phyloP scores from a whole-genome alignment of 2,888 invertebrate genomes.

The Sialis lutaria region DNA sequence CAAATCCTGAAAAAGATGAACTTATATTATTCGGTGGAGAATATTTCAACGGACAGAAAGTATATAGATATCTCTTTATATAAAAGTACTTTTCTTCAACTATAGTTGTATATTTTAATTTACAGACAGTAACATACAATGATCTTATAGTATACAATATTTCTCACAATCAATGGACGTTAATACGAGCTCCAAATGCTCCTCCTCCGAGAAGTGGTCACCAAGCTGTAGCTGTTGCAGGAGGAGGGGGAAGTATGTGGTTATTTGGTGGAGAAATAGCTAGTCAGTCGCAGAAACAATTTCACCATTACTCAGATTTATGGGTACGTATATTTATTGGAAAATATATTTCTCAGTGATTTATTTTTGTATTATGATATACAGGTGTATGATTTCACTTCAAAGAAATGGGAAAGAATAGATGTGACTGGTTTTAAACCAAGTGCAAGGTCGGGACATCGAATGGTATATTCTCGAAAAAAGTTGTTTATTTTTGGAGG shows the following conservation, averaged over 20 bases:
- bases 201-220: slow-evolving; percentile 84
- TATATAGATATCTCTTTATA: slow-evolving; percentile 16
- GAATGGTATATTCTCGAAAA: slow-evolving; percentile 69
- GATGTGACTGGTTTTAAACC: slow-evolving; percentile 50
- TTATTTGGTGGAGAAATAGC: slow-evolving; percentile 88
- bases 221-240: slow-evolving; percentile 61
- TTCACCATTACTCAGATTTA: slow-evolving; percentile 81
- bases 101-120: slow-evolving; percentile 13
- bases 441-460: slow-evolving; percentile 70
- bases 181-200: slow-evolving; percentile 62
- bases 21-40: slow-evolving; percentile 84
- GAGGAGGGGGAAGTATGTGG: slow-evolving; percentile 56
- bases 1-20: slow-evolving; percentile 78
- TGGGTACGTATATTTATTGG: slow-evolving; percentile 38
- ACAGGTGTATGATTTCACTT: slow-evolving; percentile 37
- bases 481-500: slow-evolving; percentile 78
- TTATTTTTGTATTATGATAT: slow-evolving; percentile 39
- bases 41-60: slow-evolving; percentile 73
- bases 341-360: slow-evolving; percentile 35
- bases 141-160: slow-evolving; percentile 74
- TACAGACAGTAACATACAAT: slow-evolving; percentile 68
- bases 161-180: slow-evolving; percentile 59
- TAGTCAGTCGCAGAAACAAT: slow-evolving; percentile 78
- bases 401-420: slow-evolving; percentile 74
- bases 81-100: slow-evolving; percentile 1